Evolutionary conservation across 64 coral and sea anemone genomes (phyloP).

Genomic region (Montipora cactus): DNA sequence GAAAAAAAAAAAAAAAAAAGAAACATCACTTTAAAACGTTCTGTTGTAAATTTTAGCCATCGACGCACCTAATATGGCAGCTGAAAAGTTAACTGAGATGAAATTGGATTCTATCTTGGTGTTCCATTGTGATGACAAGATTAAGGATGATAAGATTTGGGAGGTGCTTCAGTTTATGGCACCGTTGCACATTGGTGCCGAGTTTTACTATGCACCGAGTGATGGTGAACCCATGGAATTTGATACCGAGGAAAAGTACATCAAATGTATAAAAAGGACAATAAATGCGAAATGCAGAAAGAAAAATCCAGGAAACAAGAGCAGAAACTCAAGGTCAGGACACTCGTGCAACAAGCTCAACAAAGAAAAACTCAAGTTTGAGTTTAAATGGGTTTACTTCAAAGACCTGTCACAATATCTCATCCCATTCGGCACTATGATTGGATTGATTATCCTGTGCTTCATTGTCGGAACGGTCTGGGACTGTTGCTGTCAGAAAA

Average conservation of each 20-base stretch:
- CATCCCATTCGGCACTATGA: neutral
- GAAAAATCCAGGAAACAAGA: neutral
- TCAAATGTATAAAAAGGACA: neutral
- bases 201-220: neutral
- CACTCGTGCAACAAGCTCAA: neutral
- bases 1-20: neutral
- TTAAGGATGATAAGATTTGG: neutral
- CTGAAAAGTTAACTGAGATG: neutral
- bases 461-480: neutral
- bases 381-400: conserved; percentile 29
- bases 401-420: neutral
- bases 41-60: neutral
- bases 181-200: neutral
- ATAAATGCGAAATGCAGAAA: neutral
- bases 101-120: neutral
- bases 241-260: neutral
- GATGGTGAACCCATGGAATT: neutral
- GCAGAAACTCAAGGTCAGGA: neutral
- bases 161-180: conserved; percentile 9
- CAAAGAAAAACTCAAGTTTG: conserved; percentile 4
- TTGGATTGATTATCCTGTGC: neutral
- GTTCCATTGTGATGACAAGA: conserved; percentile 12
- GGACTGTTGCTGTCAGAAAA: neutral
- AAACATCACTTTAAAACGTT: neutral
- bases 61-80: neutral